Base-by-base conservation (phyloP, 1,140 invertebrate genomes). In the Limonius californicus region DNA sequence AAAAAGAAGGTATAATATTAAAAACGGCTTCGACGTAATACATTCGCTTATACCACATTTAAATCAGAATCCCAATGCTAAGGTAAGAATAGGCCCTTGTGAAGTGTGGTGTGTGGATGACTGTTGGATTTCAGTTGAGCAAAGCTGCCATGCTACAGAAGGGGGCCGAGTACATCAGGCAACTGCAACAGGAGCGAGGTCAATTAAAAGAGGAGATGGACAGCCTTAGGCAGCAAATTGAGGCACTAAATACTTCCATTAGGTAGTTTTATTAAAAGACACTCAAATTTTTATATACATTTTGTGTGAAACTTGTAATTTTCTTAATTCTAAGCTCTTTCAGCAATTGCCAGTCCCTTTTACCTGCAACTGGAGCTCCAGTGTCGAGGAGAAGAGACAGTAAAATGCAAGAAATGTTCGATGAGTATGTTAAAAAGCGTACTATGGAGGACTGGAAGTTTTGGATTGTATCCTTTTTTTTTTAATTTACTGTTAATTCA, bases 141-240 rank as follows among this genome's bases (percentile, higher is more conserved):
- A 99, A 98, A 81, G 96, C 96, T 18, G 92, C 94, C 0, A 95
- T 98, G 92, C 78, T 98, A 42, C 94, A 97, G 71, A 97, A 97
- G 79, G 94, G 94, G 66, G 96, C 93, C 3, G 95, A 98, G 72
- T 96, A 97, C 74, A 97, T 98, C 65, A 87, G 89, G 66, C 91
- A 95, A 70, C 79, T 99, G 62, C 90, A 92, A 69, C 76, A 83
- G 14, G 95, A 98, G 76, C 81, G 95, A 65, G 85, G 86, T 71
- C 87, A 92, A 70, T 85, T 97, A 57, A 90, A 93, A 70, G 90
- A 95, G 62, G 95, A 97, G 78, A 94, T 94, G 81, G 91, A 95
- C 66, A 86, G 82, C 64, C 79, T 98, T 61, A 82, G 85, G 57
- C 86, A 91, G 72, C 89, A 98, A 78, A 94, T 97, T 50, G 94